Conservation (phyloP, 2,888 invertebrate species). For the Pegoplata infirma region DNA sequence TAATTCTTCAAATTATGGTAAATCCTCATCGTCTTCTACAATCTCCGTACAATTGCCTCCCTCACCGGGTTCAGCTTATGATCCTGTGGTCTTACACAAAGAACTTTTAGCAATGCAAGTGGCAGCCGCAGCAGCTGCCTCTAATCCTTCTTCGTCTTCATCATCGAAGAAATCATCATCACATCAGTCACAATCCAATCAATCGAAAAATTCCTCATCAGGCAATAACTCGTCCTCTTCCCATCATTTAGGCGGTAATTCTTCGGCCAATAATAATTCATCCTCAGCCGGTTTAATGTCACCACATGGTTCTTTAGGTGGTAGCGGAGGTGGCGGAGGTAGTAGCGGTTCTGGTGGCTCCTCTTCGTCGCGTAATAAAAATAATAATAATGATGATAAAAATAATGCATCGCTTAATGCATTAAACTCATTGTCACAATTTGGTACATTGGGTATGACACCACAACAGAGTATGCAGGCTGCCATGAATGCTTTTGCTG, state of each 20-base stretch:
- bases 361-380: constrained; percentile 68
- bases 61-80: constrained; percentile 76
- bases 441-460: constrained; percentile 76
- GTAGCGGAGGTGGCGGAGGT: constrained; percentile 56
- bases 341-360: constrained; percentile 54
- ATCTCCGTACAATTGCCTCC: constrained; percentile 67
- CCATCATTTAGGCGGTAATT: constrained; percentile 62
- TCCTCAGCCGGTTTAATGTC: constrained; percentile 72
- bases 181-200: constrained; percentile 62
- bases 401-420: constrained; percentile 77
- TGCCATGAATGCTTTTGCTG: constrained; percentile 78
- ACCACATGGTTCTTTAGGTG: constrained; percentile 68
- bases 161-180: constrained; percentile 68
- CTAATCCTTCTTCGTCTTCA: constrained; percentile 66
- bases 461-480: constrained; percentile 78
- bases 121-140: constrained; percentile 76
- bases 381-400: constrained; percentile 76
- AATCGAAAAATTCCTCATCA: constrained; percentile 55
- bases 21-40: constrained; percentile 69
- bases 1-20: constrained; percentile 74
- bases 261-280: constrained; percentile 53
- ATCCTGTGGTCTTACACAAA: constrained; percentile 77
- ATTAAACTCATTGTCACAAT: constrained; percentile 76
- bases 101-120: constrained; percentile 78
- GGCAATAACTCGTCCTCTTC: constrained; percentile 52